Evolutionary conservation across 2,113 vertebrate species (phyloP).

Genomic region (Sphyrna mokarran): DNA sequence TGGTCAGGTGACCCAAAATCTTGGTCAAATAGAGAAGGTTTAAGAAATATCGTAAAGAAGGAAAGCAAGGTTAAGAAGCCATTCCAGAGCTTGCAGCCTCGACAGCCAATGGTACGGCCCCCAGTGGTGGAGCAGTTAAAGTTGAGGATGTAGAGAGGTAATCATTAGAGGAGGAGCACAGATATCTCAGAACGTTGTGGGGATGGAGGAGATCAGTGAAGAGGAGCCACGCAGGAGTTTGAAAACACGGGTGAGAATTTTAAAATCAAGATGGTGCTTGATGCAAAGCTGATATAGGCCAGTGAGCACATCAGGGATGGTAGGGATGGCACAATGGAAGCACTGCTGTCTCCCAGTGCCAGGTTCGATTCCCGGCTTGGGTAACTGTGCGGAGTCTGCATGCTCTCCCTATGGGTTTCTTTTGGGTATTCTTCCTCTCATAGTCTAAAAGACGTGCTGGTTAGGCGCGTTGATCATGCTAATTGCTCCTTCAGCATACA

Average conservation of each 20-base stretch:
- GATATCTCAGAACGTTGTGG: neutral
- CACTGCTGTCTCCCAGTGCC: no score
- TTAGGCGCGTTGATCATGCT: no score
- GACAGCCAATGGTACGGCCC: neutral
- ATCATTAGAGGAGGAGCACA: neutral
- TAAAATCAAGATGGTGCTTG: neutral
- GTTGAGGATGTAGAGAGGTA: neutral
- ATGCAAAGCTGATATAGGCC: no score
- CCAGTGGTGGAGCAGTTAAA: neutral
- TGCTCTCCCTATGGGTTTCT: no score
- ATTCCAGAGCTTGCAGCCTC: neutral
- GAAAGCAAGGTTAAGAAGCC: neutral
- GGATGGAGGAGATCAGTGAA: neutral
- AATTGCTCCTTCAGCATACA: no score
- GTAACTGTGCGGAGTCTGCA: no score
- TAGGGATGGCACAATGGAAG: no score
- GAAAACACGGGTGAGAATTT: neutral
- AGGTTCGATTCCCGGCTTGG: no score
- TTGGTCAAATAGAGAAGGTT: neutral
- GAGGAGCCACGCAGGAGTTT: neutral
- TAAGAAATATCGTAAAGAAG: no score
- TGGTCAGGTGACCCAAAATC: neutral
- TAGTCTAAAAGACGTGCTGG: no score
- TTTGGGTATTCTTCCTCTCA: no score
- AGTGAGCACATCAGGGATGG: no score